A percentile compares a stretch with the other conserved stretches of the same genome.
These are phyloP conservation scores for Premnoplex brunnescens DNA, from an alignment of 2,797 vertebrate genomes.

Conservation along the genomic window DNA sequence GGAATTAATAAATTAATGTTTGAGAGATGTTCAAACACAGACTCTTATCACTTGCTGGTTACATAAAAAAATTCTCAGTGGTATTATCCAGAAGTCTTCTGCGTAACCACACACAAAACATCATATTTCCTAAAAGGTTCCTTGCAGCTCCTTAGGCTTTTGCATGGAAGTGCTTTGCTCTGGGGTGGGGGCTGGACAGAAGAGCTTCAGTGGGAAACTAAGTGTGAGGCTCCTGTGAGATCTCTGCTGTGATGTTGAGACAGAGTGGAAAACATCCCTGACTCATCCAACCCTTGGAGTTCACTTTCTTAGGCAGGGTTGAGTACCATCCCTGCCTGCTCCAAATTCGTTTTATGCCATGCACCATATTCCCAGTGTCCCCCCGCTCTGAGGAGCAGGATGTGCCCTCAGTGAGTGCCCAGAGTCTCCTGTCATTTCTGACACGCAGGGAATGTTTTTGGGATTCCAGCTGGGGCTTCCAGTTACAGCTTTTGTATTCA, in stretches of 20 bases:
- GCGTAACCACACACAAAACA: not conserved
- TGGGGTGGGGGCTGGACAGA: not conserved
- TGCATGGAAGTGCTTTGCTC: not conserved
- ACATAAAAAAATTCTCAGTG: not conserved
- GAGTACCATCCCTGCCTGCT: not conserved
- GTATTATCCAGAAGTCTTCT: not conserved
- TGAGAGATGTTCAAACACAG: not conserved
- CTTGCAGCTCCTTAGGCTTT: not conserved
- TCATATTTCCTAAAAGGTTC: not conserved
- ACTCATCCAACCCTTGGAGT: accelerated
- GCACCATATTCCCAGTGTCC: accelerated
- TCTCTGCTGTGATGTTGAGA: not conserved
- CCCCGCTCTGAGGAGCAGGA: not conserved
- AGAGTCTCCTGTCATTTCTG: not conserved
- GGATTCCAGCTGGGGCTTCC: conserved; percentile 29
- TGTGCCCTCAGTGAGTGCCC: not conserved
- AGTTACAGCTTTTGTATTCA: conserved; percentile 16
- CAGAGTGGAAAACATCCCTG: too few relatives aligned
- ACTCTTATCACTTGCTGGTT: not conserved
- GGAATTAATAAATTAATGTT: not conserved
- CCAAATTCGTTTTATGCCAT: accelerated
- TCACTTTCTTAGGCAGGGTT: accelerated
- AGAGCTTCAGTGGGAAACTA: not conserved
- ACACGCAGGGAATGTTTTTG: not conserved
- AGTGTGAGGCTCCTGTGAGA: not conserved